These are phyloP conservation scores for Phrynosoma platyrhinos DNA, from an alignment of 2,113 vertebrate species.

Conservation along the genomic window DNA sequence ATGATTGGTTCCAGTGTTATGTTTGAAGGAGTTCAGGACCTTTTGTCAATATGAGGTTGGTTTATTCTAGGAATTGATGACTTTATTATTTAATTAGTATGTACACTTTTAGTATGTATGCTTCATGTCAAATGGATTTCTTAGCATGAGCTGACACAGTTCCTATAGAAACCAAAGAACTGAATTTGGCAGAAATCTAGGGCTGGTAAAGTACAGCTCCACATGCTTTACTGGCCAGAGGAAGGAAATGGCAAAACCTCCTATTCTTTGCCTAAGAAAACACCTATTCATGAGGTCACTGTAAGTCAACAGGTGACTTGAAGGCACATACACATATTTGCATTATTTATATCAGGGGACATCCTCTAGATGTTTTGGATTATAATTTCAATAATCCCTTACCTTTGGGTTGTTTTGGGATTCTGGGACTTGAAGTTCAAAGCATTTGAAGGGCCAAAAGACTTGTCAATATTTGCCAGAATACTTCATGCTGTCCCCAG, in stretches of 20 bases:
- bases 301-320: too few species aligned
- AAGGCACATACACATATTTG: too few species aligned
- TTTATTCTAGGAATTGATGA: not conserved
- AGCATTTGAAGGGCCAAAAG: too few species aligned
- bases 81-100: not conserved
- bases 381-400: too few species aligned
- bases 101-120: not conserved
- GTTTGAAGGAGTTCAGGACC: not conserved
- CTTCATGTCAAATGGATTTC: not conserved
- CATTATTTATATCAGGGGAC: too few species aligned
- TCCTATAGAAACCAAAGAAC: not conserved
- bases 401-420: too few species aligned
- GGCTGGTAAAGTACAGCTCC: not conserved
- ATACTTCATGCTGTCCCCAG: too few species aligned
- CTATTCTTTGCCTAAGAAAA: too few species aligned
- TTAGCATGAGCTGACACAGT: not conserved
- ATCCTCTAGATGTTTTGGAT: too few species aligned
- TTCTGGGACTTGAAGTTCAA: too few species aligned
- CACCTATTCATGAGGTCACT: not conserved
- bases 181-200: not conserved
- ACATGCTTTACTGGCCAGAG: not conserved
- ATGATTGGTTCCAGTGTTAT: not conserved
- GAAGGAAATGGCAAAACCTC: too few species aligned
- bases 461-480: too few species aligned
- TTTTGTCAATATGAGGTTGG: not conserved